These are phyloP conservation scores for Tribolium madens DNA, from an alignment of 1,140 invertebrate species.

Conservation along the genomic window DNA sequence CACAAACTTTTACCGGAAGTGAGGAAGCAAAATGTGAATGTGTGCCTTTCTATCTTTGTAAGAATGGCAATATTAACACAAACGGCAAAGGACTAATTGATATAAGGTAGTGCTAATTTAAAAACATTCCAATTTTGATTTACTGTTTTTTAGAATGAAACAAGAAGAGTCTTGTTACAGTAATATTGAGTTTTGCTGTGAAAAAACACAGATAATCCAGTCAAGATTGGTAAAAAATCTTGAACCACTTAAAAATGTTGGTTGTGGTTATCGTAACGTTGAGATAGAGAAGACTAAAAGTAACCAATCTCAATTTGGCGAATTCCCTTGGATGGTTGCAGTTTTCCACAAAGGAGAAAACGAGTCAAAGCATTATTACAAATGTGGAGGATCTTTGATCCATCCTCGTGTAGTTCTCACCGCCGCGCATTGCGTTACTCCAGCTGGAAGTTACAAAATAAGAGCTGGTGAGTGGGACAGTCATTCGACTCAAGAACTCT, in stretches of 20 bases:
- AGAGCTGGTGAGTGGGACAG: constrained; percentile 71
- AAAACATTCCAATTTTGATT: background rate
- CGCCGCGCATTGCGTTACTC: constrained; percentile 72
- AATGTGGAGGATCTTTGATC: constrained; percentile 73
- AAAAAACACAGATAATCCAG: background rate
- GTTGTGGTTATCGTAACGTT: background rate
- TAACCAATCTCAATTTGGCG: constrained; percentile 66
- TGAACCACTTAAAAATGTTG: background rate
- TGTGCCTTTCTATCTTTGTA: constrained; percentile 77
- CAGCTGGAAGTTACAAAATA: constrained; percentile 53
- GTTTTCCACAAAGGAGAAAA: constrained; percentile 60
- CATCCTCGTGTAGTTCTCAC: constrained; percentile 69
- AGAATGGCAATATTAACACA: constrained; percentile 72
- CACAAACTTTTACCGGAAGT: too few species aligned
- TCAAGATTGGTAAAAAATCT: background rate
- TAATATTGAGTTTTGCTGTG: background rate
- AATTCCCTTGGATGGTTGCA: constrained; percentile 57
- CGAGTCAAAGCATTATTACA: constrained; percentile 68
- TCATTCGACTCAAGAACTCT: constrained; percentile 65
- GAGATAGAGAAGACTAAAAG: constrained; percentile 62
- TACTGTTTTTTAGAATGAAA: background rate
- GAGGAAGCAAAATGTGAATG: constrained; percentile 64
- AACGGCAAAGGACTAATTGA: constrained; percentile 81
- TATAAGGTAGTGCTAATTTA: constrained; percentile 67
- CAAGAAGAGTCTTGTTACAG: background rate